These are phyloP conservation scores for Paramacrobiotus metropolitanus DNA, from an alignment of 1,140 invertebrate genomes.

Conservation along the genomic window DNA sequence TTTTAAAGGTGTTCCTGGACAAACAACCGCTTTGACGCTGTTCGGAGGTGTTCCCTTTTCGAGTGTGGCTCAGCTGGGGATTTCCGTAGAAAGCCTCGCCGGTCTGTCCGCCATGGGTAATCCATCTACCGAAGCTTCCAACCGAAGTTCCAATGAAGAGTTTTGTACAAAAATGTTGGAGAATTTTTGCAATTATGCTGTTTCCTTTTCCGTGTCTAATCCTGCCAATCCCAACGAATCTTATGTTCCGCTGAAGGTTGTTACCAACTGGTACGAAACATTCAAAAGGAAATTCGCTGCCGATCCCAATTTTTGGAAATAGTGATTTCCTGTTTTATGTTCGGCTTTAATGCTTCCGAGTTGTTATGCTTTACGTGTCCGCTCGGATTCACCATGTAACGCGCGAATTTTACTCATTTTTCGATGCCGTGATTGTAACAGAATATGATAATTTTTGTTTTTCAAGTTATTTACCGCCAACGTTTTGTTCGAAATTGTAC, in stretches of 20 bases:
- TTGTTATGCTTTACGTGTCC: no score
- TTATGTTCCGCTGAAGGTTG: conserved; percentile 56
- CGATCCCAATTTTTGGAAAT: conserved; percentile 87
- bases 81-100: conserved; percentile 55
- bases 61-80: conserved; percentile 75
- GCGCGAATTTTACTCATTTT: no score
- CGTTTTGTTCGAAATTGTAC: no score
- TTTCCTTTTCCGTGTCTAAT: conserved; percentile 53
- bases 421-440: no score
- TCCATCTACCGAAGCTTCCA: neutral
- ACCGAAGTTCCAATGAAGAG: conserved; percentile 21
- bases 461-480: no score
- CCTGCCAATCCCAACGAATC: conserved; percentile 39
- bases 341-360: no score
- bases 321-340: no score
- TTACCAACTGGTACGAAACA: conserved; percentile 79
- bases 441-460: no score
- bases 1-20: no score
- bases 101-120: conserved; percentile 24
- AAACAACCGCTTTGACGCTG: no score
- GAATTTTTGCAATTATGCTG: conserved; percentile 69
- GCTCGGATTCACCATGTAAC: no score
- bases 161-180: conserved; percentile 79
- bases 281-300: conserved; percentile 63
- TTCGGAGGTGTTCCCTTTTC: conserved; percentile 31